Percentiles rank a stretch among this genome's conserved stretches.
phyloP scores from a whole-genome alignment of 2,888 invertebrate species.

The Leptinotarsa haldemani region DNA sequence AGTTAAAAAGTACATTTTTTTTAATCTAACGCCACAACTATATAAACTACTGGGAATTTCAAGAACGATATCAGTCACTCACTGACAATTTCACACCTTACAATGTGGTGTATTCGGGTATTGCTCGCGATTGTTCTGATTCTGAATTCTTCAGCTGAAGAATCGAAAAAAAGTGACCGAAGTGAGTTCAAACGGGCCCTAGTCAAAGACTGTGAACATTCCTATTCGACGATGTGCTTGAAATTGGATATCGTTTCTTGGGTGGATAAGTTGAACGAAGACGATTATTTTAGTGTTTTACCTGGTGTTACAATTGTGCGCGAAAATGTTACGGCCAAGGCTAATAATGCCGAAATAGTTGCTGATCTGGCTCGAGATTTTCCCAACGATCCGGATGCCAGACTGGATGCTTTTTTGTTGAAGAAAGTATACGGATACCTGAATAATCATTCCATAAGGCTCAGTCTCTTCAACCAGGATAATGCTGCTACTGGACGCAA shows the following conservation, averaged over 20 bases:
- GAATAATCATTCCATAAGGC: conserved; percentile 73
- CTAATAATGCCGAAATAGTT: conserved; percentile 74
- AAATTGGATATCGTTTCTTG: conserved; percentile 80
- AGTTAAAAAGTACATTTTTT: conserved; percentile 48
- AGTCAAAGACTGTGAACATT: conserved; percentile 67
- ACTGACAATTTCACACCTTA: conserved; percentile 29
- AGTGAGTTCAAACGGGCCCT: conserved; percentile 51
- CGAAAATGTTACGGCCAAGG: conserved; percentile 65
- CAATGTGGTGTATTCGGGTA: conserved; percentile 38
- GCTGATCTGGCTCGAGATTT: conserved; percentile 78
- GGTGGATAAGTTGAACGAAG: conserved; percentile 77
- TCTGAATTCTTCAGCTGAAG: conserved; percentile 21
- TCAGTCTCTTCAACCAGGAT: conserved; percentile 69
- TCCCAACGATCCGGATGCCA: conserved; percentile 78
- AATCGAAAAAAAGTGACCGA: conserved; percentile 28
- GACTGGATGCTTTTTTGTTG: conserved; percentile 78
- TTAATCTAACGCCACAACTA: conserved; percentile 42
- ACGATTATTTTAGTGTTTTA: conserved; percentile 74
- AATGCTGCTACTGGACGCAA: conserved; percentile 36
- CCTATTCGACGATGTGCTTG: conserved; percentile 77
- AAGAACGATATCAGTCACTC: conserved; percentile 47
- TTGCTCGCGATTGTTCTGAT: conserved; percentile 31
- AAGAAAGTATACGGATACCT: conserved; percentile 76
- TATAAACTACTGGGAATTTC: conserved; percentile 51
- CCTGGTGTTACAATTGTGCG: conserved; percentile 80